Evolutionary conservation across 1,140 invertebrate species (phyloP).

Genomic region (Neoseiulus cucumeris): DNA sequence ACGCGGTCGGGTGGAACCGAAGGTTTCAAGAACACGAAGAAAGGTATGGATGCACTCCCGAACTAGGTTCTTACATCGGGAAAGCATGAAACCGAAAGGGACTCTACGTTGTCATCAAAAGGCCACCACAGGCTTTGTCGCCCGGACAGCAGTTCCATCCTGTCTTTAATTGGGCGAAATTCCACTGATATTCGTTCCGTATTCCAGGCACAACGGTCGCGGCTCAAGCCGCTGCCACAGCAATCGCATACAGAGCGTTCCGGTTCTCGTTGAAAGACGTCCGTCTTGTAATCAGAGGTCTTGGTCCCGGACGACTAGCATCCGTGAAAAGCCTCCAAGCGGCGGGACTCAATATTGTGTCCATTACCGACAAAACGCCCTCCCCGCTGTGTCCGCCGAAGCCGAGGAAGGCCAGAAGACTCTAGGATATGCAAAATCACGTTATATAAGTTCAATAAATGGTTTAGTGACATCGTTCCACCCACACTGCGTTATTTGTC

Average conservation of each 20-base stretch:
- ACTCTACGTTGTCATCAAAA: neutral
- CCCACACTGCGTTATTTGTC: too few species aligned
- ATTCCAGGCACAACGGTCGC: neutral
- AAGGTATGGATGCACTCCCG: constrained; percentile 35
- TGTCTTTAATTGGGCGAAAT: too few species aligned
- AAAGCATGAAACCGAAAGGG: too few species aligned
- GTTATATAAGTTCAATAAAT: too few species aligned
- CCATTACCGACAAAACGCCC: constrained; percentile 65
- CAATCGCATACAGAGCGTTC: neutral
- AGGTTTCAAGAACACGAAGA: constrained; percentile 81
- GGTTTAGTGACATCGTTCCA: too few species aligned
- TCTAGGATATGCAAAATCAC: too few species aligned
- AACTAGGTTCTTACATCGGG: too few species aligned
- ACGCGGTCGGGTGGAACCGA: constrained; percentile 50
- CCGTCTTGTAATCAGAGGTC: constrained; percentile 17
- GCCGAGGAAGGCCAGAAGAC: neutral
- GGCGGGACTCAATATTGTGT: constrained; percentile 65
- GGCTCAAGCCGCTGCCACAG: neutral
- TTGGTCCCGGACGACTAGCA: constrained; percentile 29
- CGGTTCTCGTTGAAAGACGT: neutral
- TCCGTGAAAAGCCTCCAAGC: constrained; percentile 80
- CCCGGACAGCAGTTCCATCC: neutral
- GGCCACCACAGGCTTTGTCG: neutral
- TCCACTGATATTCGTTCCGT: too few species aligned
- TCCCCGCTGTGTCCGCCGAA: constrained; percentile 30